Evolutionary conservation across 2,888 invertebrate genomes (phyloP), one percentile per base, ranked within the genome.

Genomic region (Trisateles emortualis): DNA sequence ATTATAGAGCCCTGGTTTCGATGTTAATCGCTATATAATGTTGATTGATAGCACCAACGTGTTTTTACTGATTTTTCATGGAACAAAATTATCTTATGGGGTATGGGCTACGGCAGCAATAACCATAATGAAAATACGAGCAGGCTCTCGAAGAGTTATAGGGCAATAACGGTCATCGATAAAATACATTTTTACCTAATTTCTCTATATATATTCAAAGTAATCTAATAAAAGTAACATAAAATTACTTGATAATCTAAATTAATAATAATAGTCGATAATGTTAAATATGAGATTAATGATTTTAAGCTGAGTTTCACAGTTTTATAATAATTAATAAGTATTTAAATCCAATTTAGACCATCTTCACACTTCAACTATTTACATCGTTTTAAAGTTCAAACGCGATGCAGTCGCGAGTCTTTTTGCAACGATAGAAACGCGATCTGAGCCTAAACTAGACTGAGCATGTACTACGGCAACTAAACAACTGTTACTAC

Each of bases 41-140:
- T 86, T 88, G 87, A 88, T 88, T 83, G 87, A 88, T 88, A 78
- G 82, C 80, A 77, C 61, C 39, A 62, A 73, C 76, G 67, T 59
- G 72, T 76, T 82, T 86, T 84, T 82, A 83, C 81, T 76, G 79
- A 86, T 83, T 84, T 87, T 86, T 83, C 82, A 83, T 81, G 78
- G 70, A 72, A 78, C 76, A 64, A 77, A 78, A 74, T 79, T 73
- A 73, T 77, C 70, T 79, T 74, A 81, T 80, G 67, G 68, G 8
- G 5, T 30, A 26, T 35, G 13, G 24, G 11, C 14, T 78, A 83
- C 79, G 67, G 68, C 52, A 64, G 72, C 75, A 76, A 82, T 85
- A 84, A 81, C 79, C 71, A 74, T 81, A 82, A 83, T 82, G 79
- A 79, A 81, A 83, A 76, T 74, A 76, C 67, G 39, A 51, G 44